Base-by-base conservation (phyloP, 2,888 invertebrate species). In the Papilio gigon region DNA sequence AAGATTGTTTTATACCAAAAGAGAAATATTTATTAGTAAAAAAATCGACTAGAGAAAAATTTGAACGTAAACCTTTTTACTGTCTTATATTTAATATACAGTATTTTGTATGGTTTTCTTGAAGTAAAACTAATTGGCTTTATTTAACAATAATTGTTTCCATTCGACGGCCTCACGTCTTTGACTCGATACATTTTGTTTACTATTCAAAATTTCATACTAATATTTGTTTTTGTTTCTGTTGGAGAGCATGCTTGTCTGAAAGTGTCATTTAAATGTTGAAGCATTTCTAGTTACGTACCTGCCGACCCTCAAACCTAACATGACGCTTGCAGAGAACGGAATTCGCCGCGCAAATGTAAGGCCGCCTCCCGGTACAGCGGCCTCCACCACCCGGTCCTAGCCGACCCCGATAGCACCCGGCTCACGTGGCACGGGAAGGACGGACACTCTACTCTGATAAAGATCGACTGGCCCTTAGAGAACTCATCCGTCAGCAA, bases 401-500 rank as follows among this genome's bases (percentile, higher is more conserved):
- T 80, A 70, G 75, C 75, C 17, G 80, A 81, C 1, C 79, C 79
- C 1, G 76, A 77, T 27, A 79, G 78, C 70, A 71, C 80, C 0
- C 72, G 91, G 1, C 81, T 91, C 1, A 89, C 87, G 17, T 92
- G 92, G 92, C 91, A 89, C 71, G 90, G 91, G 0, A 87, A 89
- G 83, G 93, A 84, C 76, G 86, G 86, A 0, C 93, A 84, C 78
- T 90, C 92, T 0, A 92, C 92, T 0, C 72, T 92, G 0, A 92
- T 92, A 3, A 87, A 86, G 71, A 88, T 92, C 1, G 92, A 92
- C 70, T 92, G 92, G 92, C 90, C 92, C 0, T 74, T 79, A 0
- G 89, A 91, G 17, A 84, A 83, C 69, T 78, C 80, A 0, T 84
- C 89, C 0, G 72, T 82, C 14, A 84, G 85, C 14, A 88, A 86